Conservation (phyloP, 2,888 invertebrate species). For the Monopis laevigella region DNA sequence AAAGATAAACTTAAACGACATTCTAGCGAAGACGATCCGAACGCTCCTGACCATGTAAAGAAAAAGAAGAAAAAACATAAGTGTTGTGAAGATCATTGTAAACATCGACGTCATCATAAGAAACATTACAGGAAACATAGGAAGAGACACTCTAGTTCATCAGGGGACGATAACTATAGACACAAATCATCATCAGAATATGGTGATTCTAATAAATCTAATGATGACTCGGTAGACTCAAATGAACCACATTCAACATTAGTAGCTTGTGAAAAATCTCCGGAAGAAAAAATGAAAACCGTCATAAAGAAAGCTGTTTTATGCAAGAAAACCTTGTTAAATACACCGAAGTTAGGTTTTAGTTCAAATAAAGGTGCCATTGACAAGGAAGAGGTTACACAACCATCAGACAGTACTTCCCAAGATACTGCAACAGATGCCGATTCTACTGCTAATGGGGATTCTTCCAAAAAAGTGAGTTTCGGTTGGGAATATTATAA, state of each 20-base stretch:
- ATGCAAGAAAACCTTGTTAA: conserved; percentile 46
- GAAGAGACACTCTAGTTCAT: conserved; percentile 69
- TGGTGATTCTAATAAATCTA: conserved; percentile 51
- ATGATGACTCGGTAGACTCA: conserved; percentile 52
- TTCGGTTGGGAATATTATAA: too few species aligned
- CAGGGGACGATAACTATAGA: conserved; percentile 56
- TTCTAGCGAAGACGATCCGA: conserved; percentile 51
- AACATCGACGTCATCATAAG: conserved; percentile 78
- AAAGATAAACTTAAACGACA: conserved; percentile 68
- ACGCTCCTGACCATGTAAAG: conserved; percentile 56
- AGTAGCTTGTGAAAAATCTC: conserved; percentile 47
- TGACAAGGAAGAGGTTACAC: conserved; percentile 37
- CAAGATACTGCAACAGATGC: too few species aligned
- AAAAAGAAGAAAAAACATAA: conserved; percentile 76
- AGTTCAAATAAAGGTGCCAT: conserved; percentile 36
- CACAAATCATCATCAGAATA: conserved; percentile 49
- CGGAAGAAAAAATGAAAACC: conserved; percentile 51
- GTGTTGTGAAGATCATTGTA: conserved; percentile 75
- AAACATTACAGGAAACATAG: conserved; percentile 83
- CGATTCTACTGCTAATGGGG: conserved; percentile 35
- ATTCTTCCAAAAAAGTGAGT: conserved; percentile 43
- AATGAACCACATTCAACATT: conserved; percentile 43
- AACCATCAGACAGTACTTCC: too few species aligned
- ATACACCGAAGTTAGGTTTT: conserved; percentile 48
- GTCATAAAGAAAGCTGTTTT: conserved; percentile 51